phyloP scores from a whole-genome alignment of 35 echinoderm and acorn worm species.

The Ptychodera flava region DNA sequence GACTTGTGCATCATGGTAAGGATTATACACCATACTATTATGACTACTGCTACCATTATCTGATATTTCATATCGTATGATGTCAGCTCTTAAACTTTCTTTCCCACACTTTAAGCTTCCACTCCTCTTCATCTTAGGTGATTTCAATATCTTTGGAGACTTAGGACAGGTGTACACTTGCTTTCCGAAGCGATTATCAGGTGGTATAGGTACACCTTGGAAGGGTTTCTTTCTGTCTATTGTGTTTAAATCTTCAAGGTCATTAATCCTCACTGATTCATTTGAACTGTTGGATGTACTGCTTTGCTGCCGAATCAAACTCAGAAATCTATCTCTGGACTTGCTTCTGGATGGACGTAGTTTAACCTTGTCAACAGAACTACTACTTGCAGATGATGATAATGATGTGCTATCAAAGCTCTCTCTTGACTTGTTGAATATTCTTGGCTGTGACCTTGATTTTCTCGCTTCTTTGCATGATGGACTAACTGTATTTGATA shows the following conservation, averaged over 20 bases:
- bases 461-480: too few species aligned
- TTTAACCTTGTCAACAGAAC: neutral
- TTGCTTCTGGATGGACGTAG: neutral
- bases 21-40: neutral
- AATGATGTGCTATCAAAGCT: neutral
- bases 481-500: too few species aligned
- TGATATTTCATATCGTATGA: neutral
- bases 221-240: neutral
- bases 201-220: neutral
- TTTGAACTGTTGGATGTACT: neutral
- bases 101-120: neutral
- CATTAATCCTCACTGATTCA: neutral
- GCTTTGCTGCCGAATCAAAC: neutral
- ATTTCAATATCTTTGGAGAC: neutral
- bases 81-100: neutral
- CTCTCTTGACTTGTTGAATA: neutral
- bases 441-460: neutral
- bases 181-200: neutral
- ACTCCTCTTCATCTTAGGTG: neutral
- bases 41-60: neutral
- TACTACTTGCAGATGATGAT: neutral
- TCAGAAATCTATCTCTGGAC: neutral
- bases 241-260: neutral
- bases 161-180: neutral
- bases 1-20: too few species aligned